These are phyloP conservation scores for Hydrochoerus hydrochaeris DNA, from an alignment of 2,113 vertebrate species.

Conservation along the genomic window DNA sequence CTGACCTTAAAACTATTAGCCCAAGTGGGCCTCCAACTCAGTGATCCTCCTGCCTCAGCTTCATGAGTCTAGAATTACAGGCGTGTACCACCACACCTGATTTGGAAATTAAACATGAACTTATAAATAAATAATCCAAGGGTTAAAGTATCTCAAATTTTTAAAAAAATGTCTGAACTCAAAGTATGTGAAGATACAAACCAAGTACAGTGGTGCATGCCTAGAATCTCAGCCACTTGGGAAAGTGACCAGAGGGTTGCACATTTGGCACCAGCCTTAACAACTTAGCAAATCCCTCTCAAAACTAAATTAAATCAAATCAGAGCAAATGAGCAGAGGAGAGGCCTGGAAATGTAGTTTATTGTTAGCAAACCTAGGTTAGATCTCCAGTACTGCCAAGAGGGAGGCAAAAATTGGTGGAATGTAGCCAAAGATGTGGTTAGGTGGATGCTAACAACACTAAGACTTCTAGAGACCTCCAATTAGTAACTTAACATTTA, in stretches of 20 bases:
- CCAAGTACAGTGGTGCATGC: neutral
- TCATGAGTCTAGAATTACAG: neutral
- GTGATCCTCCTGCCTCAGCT: neutral
- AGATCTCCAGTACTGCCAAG: neutral
- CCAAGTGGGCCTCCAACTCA: neutral
- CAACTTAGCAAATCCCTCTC: neutral
- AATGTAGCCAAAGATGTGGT: neutral
- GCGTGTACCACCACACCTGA: neutral
- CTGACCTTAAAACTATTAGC: neutral
- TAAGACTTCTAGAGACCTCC: neutral
- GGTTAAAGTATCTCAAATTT: neutral
- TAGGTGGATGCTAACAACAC: neutral
- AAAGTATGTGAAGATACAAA: conserved; percentile 3
- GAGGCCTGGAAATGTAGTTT: neutral
- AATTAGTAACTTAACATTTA: neutral
- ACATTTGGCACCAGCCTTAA: neutral
- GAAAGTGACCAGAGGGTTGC: neutral
- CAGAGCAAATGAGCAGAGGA: neutral
- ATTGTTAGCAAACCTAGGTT: neutral
- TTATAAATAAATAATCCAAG: neutral
- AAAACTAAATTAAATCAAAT: neutral
- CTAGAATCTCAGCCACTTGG: neutral
- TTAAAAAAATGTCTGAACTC: neutral
- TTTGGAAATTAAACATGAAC: neutral
- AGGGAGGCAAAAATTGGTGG: neutral